Conservation (phyloP, 1,140 invertebrate genomes). For the Calycopis cecrops region DNA sequence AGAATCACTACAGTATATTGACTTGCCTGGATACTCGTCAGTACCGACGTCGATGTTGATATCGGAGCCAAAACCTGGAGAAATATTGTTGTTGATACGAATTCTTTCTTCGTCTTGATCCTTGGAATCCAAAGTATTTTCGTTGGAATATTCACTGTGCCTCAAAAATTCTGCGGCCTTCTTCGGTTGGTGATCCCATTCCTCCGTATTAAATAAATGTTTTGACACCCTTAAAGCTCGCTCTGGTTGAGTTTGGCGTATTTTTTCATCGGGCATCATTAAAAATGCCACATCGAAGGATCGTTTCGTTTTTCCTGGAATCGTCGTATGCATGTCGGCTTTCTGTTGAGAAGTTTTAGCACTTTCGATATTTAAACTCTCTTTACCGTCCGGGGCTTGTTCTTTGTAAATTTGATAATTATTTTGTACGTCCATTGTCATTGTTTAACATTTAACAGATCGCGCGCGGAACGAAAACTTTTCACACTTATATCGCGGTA, state of each 20-base stretch:
- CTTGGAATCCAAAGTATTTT: slow-evolving; percentile 52
- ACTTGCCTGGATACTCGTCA: slow-evolving; percentile 70
- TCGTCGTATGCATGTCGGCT: slow-evolving; percentile 55
- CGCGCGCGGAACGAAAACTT: slow-evolving; percentile 57
- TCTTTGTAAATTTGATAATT: slow-evolving; percentile 69
- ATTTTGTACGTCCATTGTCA: slow-evolving; percentile 76
- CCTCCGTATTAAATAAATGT: slow-evolving; percentile 63
- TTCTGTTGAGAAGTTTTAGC: slow-evolving; percentile 54
- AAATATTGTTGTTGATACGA: slow-evolving; percentile 66
- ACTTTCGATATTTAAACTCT: slow-evolving; percentile 63
- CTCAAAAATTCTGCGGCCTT: slow-evolving; percentile 59
- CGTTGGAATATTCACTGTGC: slow-evolving; percentile 58
- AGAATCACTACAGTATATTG: slow-evolving; percentile 69
- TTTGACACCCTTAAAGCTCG: slow-evolving; percentile 76
- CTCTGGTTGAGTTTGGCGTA: slow-evolving; percentile 80
- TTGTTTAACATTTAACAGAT: slow-evolving; percentile 65
- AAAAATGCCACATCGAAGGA: slow-evolving; percentile 92
- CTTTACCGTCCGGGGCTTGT: slow-evolving; percentile 59
- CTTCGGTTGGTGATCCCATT: slow-evolving; percentile 61
- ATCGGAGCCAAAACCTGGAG: slow-evolving; percentile 65
- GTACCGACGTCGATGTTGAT: slow-evolving; percentile 75
- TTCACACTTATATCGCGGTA: slow-evolving; percentile 62
- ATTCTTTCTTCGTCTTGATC: slow-evolving; percentile 65
- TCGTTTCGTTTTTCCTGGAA: slow-evolving; percentile 76
- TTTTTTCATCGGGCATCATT: slow-evolving; percentile 89